Base-by-base conservation (phyloP, 2,113 vertebrate species). In the Oreochromis tanganicae region DNA sequence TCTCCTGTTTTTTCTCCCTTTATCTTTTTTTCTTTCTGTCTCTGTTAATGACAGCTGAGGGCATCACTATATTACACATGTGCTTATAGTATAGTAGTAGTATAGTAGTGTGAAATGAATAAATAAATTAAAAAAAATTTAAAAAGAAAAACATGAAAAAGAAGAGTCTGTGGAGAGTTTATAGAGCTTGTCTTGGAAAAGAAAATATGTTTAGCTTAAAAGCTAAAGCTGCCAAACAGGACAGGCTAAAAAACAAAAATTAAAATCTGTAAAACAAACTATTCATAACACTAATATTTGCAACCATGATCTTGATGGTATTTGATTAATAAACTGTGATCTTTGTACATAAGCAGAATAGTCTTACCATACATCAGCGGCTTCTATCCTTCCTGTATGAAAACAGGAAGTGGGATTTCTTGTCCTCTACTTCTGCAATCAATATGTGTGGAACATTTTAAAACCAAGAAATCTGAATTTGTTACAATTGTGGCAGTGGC, bases 341-440 rank as follows among this genome's bases (percentile, higher is more conserved):
- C 27, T 59, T 59, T 59, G 56, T 59, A 32, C 14, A 1, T 17
- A 59, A 59, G 27, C 14, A 59, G 57, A 59, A 59, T 59, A 0
- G 3, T 59, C 14, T 59, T 17, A 32, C 56, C 24, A 59, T 0
- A 57, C 7, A 32, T 59, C 56, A 59, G 27, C 27, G 0, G 27
- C 4, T 0, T 27, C 55, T 56, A 21, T 55, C 12, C 55, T 27
- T 57, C 55, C 0, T 57, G 1, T 57, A 6, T 57, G 12, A 3
- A 57, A 27, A 57, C 55, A 27, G 55, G 55, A 57, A 57, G 55
- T 0, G 24, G 55, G 12, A 57, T 3, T 57, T 57, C 24, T 57
- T 57, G 55, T 27, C 55, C 55, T 57, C 55, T 61, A 61, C 3
- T 61, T 61, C 27, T 59, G 27, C 0, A 0, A 29, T 0, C 4